Conservation (phyloP, 2,888 invertebrate genomes). For the Plagodis pulveraria region DNA sequence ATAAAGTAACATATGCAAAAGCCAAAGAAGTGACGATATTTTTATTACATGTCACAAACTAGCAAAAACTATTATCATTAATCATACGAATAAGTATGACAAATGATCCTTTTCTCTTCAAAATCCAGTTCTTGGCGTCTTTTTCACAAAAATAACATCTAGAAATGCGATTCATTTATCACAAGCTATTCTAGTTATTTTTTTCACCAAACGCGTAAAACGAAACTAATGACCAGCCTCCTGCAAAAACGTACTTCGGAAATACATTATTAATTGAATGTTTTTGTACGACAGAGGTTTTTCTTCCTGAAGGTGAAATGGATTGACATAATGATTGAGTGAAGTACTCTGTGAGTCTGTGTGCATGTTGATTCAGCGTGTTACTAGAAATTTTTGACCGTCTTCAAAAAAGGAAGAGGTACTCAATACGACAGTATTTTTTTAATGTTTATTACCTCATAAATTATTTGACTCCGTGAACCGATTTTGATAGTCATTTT, state of each 20-base stretch:
- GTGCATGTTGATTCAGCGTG: too few relatives aligned
- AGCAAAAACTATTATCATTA: constrained; percentile 5
- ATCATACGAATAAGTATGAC: constrained; percentile 20
- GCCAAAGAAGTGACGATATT: neutral
- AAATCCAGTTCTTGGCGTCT: constrained; percentile 13
- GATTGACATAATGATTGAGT: too few relatives aligned
- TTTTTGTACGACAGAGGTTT: neutral
- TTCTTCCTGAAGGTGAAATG: neutral
- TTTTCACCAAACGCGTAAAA: constrained; percentile 9
- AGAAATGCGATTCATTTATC: constrained; percentile 20
- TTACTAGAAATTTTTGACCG: too few relatives aligned
- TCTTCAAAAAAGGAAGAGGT: too few relatives aligned
- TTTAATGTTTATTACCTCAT: too few relatives aligned
- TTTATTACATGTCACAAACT: neutral
- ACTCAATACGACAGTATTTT: too few relatives aligned
- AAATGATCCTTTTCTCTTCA: constrained; percentile 10
- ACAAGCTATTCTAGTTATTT: constrained; percentile 10
- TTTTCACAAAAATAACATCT: constrained; percentile 14
- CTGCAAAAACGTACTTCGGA: neutral
- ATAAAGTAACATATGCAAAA: neutral
- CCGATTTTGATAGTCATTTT: too few relatives aligned
- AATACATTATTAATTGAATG: constrained; percentile 3
- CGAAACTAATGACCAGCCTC: constrained; percentile 8
- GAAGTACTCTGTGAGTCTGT: too few relatives aligned
- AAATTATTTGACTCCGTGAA: too few relatives aligned